phyloP scores from a whole-genome alignment of 1,140 invertebrate genomes.

The Cyphomyrmex costatus region DNA sequence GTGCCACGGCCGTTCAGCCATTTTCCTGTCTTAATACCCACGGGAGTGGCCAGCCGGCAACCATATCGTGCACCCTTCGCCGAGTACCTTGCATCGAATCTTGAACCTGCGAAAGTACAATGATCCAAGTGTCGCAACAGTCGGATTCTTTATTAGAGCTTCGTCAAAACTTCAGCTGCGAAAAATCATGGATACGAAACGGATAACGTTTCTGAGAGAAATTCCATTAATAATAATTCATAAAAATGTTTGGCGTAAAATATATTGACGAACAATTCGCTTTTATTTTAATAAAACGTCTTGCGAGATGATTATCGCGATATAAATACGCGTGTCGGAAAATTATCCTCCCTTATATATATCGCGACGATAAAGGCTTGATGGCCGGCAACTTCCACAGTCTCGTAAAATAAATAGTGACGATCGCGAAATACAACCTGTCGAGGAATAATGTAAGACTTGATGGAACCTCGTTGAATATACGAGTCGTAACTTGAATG shows the following conservation, averaged over 20 bases:
- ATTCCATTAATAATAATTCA: neutral
- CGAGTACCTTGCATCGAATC: slow-evolving; percentile 26
- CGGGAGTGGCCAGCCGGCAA: slow-evolving; percentile 58
- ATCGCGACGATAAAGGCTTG: slow-evolving; percentile 21
- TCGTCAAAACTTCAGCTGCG: neutral
- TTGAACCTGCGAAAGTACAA: neutral
- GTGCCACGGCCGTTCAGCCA: slow-evolving; percentile 48
- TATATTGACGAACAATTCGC: neutral
- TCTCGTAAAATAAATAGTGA: slow-evolving; percentile 53
- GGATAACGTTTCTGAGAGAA: neutral
- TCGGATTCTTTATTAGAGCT: neutral
- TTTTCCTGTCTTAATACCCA: slow-evolving; percentile 66
- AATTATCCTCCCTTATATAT: slow-evolving; percentile 27
- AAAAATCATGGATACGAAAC: neutral
- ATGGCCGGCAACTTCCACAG: slow-evolving; percentile 17
- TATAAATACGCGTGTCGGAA: slow-evolving; percentile 31
- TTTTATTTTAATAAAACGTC: slow-evolving; percentile 9
- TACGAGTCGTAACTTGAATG: slow-evolving; percentile 38
- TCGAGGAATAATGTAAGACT: slow-evolving; percentile 49
- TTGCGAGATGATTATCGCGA: neutral
- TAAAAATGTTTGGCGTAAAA: neutral
- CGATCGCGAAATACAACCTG: slow-evolving; percentile 55
- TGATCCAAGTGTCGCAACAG: neutral
- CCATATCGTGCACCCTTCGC: neutral
- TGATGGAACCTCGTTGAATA: slow-evolving; percentile 50